Conservation (phyloP, 2,888 invertebrate genomes). For the Corythucha ciliata region DNA sequence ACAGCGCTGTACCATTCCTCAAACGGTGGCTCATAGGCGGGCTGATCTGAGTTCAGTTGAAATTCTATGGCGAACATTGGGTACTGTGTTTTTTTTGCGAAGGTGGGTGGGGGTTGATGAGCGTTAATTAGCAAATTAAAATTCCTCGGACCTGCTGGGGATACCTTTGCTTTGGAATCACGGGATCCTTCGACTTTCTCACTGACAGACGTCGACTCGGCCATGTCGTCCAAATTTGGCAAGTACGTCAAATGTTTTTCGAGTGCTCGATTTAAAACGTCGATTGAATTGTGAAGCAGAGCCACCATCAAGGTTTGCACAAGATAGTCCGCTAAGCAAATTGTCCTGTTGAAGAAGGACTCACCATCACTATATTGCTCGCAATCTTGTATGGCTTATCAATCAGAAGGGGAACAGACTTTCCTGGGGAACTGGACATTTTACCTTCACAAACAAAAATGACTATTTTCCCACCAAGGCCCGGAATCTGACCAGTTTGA, state of each 20-base stretch:
- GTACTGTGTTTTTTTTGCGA: too few species aligned
- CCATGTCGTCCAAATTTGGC: neutral
- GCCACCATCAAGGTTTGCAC: slow-evolving; percentile 15
- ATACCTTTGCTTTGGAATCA: slow-evolving; percentile 15
- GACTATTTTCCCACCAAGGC: too few species aligned
- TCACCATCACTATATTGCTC: neutral
- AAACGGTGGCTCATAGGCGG: slow-evolving; percentile 11
- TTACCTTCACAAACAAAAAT: too few species aligned
- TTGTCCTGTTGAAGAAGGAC: slow-evolving; percentile 5
- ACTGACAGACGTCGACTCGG: neutral
- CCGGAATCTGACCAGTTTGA: too few species aligned
- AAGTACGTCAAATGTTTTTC: slow-evolving; percentile 12
- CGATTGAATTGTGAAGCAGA: slow-evolving; percentile 16
- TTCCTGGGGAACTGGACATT: neutral
- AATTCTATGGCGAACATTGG: slow-evolving; percentile 14
- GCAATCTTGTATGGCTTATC: neutral
- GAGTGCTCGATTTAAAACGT: slow-evolving; percentile 6
- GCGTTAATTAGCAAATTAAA: too few species aligned
- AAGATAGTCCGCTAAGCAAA: slow-evolving; percentile 19
- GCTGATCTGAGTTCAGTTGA: neutral
- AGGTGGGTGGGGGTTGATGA: too few species aligned
- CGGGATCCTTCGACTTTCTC: slow-evolving; percentile 21
- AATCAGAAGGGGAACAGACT: neutral
- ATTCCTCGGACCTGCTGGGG: too few species aligned
- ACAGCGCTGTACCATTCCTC: slow-evolving; percentile 10